These are phyloP conservation scores for Coregonus sp. DNA, from an alignment of 2,797 vertebrate species.

Conservation along the genomic window DNA sequence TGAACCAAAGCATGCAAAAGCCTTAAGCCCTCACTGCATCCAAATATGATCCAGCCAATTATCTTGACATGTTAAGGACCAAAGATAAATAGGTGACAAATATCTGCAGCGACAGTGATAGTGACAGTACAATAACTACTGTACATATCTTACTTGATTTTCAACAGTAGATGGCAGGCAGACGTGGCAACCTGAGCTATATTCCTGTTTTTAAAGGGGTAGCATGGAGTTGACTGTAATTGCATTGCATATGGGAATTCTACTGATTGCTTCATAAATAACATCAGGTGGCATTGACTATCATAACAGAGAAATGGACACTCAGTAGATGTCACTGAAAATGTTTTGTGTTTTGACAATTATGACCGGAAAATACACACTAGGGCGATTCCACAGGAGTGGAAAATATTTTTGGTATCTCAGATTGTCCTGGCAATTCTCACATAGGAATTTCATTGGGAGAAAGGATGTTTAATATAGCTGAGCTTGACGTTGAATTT, in stretches of 20 bases:
- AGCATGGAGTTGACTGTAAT: neutral
- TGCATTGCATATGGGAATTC: slow-evolving; percentile 50
- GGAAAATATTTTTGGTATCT: too few species aligned
- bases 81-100: slow-evolving; percentile 65
- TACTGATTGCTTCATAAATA: slow-evolving; percentile 40
- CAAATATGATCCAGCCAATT: slow-evolving; percentile 66
- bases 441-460: too few species aligned
- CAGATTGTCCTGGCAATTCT: too few species aligned
- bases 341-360: slow-evolving; percentile 18
- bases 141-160: slow-evolving; percentile 21
- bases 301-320: neutral
- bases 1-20: slow-evolving; percentile 46
- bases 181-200: too few species aligned
- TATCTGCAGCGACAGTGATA: slow-evolving; percentile 61
- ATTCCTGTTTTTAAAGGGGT: too few species aligned
- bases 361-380: neutral
- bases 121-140: slow-evolving; percentile 57
- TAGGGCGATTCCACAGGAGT: too few species aligned
- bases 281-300: neutral
- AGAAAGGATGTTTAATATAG: too few species aligned
- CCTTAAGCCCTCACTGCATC: slow-evolving; percentile 38
- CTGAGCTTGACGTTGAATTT: too few species aligned
- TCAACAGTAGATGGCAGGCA: too few species aligned
- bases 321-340: neutral
- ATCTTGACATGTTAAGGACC: slow-evolving; percentile 68